These are phyloP conservation scores for Papilio dardanus DNA, from an alignment of 1,140 invertebrate species.

Conservation along the genomic window DNA sequence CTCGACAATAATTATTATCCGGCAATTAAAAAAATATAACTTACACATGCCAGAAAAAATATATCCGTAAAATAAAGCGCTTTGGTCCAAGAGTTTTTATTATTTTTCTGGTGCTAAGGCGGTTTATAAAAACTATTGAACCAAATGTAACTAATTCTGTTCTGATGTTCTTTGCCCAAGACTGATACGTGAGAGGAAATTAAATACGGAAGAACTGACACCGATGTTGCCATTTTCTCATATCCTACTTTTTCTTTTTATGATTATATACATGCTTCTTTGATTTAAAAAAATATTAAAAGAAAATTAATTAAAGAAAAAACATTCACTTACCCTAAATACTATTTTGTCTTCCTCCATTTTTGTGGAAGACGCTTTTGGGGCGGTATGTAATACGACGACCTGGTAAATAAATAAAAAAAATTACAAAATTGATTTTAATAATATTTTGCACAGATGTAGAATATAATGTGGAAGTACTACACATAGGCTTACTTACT, in stretches of 20 bases:
- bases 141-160: neutral
- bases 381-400: neutral
- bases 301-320: neutral
- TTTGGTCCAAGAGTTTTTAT: no score
- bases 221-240: constrained; percentile 1
- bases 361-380: neutral
- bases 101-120: no score
- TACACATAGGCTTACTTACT: no score
- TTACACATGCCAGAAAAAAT: no score
- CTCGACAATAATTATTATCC: no score
- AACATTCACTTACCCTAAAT: constrained; percentile 62
- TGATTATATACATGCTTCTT: neutral
- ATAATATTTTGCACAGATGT: no score
- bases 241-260: neutral
- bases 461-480: no score
- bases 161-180: neutral
- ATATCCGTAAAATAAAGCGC: no score
- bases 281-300: neutral
- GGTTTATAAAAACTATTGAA: neutral
- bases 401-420: constrained; percentile 33
- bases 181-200: neutral
- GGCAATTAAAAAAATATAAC: no score
- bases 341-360: constrained; percentile 75
- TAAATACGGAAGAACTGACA: constrained; percentile 3
- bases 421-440: neutral